These are phyloP conservation scores for Bergia sp. DNA, from an alignment of 92 coral and sea anemone species.

Conservation along the genomic window DNA sequence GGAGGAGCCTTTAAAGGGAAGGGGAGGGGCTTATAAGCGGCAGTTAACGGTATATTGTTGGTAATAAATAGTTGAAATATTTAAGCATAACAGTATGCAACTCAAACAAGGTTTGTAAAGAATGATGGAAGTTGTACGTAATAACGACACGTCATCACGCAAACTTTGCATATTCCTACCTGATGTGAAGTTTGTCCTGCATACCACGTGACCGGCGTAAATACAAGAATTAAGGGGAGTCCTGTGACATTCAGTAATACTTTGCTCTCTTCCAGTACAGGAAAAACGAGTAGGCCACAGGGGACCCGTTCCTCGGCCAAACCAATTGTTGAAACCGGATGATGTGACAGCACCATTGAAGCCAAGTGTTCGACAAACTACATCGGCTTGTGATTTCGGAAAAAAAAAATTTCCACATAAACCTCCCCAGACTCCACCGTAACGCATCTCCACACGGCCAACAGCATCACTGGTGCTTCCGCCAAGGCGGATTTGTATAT, in stretches of 20 bases:
- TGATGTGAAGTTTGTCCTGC: background rate
- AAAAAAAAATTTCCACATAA: background rate
- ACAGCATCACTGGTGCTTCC: background rate
- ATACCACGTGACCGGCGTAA: background rate
- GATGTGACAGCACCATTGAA: background rate
- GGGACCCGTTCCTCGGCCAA: slow-evolving; percentile 9
- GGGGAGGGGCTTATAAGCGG: too few species aligned
- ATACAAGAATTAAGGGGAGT: background rate
- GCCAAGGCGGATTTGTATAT: slow-evolving; percentile 9
- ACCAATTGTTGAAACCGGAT: background rate
- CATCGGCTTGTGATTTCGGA: background rate
- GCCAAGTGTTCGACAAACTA: slow-evolving; percentile 24
- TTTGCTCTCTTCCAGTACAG: background rate
- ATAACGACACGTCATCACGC: too few species aligned
- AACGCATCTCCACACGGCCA: slow-evolving; percentile 13
- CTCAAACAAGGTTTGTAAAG: too few species aligned
- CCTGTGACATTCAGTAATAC: slow-evolving; percentile 2
- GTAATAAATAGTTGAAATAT: too few species aligned
- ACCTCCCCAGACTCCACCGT: slow-evolving; percentile 31
- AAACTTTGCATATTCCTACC: background rate
- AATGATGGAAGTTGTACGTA: too few species aligned
- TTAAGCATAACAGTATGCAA: too few species aligned
- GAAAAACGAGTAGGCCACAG: background rate
- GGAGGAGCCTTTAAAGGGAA: too few species aligned
- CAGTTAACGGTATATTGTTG: too few species aligned